Evolutionary conservation across 2,797 vertebrate genomes (phyloP).

Genomic region (Lepilemur septentrionalis): DNA sequence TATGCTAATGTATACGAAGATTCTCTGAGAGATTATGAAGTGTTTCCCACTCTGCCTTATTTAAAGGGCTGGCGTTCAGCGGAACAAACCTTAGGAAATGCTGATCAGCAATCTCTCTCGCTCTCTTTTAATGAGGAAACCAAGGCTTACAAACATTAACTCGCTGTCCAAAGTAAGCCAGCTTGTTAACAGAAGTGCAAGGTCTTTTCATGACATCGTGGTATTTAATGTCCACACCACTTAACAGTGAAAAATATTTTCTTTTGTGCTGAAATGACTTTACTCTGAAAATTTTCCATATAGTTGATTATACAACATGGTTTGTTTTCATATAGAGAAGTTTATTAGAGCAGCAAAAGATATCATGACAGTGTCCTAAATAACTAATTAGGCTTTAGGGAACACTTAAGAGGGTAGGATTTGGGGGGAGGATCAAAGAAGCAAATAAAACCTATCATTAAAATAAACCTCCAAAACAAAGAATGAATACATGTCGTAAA

Average conservation of each 20-base stretch:
- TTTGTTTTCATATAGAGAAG: constrained; percentile 11
- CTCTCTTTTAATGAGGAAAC: neutral
- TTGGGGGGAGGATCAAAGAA: neutral
- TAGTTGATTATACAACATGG: neutral
- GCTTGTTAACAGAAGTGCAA: neutral
- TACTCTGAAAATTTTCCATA: constrained; percentile 15
- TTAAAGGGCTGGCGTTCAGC: neutral
- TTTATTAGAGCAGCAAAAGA: neutral
- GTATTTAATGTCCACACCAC: neutral
- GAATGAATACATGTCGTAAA: neutral
- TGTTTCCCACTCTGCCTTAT: neutral
- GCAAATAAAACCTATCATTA: neutral
- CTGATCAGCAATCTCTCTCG: neutral
- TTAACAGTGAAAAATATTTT: neutral
- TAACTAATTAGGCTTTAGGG: constrained; percentile 17
- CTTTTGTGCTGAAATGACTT: constrained; percentile 36
- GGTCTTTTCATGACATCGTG: neutral
- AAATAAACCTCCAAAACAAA: constrained; percentile 22
- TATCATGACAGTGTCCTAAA: neutral
- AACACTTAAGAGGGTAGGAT: neutral
- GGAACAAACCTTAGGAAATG: constrained; percentile 28
- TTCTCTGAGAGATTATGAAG: neutral
- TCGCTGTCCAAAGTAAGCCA: neutral
- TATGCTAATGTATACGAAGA: neutral
- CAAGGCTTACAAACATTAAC: neutral